phyloP scores from a whole-genome alignment of 2,888 invertebrate species.

The Epinotia bilunana region DNA sequence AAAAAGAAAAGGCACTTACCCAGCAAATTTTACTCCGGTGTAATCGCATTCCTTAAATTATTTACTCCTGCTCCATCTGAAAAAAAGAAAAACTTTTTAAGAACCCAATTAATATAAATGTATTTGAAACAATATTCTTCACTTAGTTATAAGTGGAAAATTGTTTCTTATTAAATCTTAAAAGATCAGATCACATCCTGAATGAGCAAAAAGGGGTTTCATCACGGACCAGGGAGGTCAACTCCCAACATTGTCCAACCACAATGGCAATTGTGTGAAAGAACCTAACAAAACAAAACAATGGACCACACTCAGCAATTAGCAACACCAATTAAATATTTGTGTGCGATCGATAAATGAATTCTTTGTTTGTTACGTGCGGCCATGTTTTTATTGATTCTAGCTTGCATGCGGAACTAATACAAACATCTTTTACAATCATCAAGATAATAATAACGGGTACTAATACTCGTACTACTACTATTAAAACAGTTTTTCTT shows the following conservation, averaged over 20 bases:
- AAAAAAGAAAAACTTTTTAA: constrained; percentile 56
- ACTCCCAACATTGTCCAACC: constrained; percentile 80
- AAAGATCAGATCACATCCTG: constrained; percentile 52
- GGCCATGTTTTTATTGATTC: constrained; percentile 12
- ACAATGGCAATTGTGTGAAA: constrained; percentile 83
- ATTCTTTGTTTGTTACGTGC: constrained; percentile 57
- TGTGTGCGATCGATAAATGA: constrained; percentile 62
- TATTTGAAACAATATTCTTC: constrained; percentile 2
- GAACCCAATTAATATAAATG: background rate
- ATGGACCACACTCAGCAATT: constrained; percentile 77
- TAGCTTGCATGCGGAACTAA: background rate
- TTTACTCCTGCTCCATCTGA: constrained; percentile 70
- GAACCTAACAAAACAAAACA: constrained; percentile 70
- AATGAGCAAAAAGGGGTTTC: constrained; percentile 65
- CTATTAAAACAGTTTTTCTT: background rate
- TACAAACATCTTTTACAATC: constrained; percentile 13
- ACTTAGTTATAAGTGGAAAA: constrained; percentile 2
- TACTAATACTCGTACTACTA: background rate
- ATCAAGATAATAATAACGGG: background rate
- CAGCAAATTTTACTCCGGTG: constrained; percentile 67
- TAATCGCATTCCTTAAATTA: constrained; percentile 78
- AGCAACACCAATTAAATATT: constrained; percentile 79
- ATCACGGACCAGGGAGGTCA: constrained; percentile 75
- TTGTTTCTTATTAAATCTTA: constrained; percentile 31
- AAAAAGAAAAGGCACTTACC: constrained; percentile 62